Base-by-base conservation (phyloP, 2,797 vertebrate genomes). In the Cossypha heuglini region DNA sequence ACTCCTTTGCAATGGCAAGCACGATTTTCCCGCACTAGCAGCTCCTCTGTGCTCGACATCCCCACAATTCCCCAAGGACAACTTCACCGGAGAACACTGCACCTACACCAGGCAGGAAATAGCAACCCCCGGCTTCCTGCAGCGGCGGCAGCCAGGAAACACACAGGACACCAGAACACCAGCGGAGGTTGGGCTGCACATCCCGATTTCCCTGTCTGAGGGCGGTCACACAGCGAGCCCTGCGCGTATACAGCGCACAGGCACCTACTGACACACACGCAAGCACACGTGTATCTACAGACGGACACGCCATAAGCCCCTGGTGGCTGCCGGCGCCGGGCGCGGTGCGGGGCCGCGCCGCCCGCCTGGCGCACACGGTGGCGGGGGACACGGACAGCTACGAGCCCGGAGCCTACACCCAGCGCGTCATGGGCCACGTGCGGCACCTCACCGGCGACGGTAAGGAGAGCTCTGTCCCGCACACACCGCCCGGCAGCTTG, bases 131-230 rank as follows among this genome's bases (percentile, higher is more conserved):
- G 8, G 5, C 75, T 55, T 43, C 13, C 43, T 11, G 9, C 33
- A 4, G 13, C 1, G 46, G 54, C 22, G 8, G 16, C 20, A 51
- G 4, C 12, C 7, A 1, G 29, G 6, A 40, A 66, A 61, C 35
- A 10, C 3, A 11, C 3, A 1, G 31, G 8, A 6, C 22, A 11
- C 20, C 13, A 11, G 3, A 19, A 61, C 55, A 3, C 0, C 42
- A 2, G 6, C 5, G 2, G 6, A 1, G 21, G 1, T 48, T 37
- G 3, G 3, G 26, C 19, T 3, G 13, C 25, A 3, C 22, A 2
- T 19, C 19, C 28, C 20, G 0, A 5, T 4, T 25, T 20, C 37
- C 28, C 18, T 6, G 3, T 2, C 20, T 5, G 28, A 17, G 16
- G 18, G 25, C 10, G 16, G 9, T 43, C 71, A 9, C 24, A 29